A percentile compares a stretch with the other conserved stretches of the same genome.
phyloP scores from a whole-genome alignment of 92 coral and sea anemone genomes.

The Epizoanthus fatuus region DNA sequence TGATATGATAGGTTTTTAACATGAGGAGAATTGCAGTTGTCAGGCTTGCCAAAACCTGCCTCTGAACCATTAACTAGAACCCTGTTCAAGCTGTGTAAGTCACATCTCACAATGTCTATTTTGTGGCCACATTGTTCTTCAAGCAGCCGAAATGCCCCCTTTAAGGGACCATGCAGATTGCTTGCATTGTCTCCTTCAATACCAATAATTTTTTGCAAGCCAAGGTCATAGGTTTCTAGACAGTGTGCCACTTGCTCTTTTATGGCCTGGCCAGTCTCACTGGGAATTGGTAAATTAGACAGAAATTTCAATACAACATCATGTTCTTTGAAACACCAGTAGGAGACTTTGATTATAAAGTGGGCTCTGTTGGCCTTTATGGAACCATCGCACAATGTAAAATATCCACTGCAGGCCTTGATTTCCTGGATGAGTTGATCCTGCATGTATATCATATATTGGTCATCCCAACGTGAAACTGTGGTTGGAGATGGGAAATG shows the following conservation, averaged over 20 bases:
- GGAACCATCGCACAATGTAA: neutral
- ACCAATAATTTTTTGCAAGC: neutral
- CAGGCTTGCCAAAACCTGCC: conserved; percentile 2
- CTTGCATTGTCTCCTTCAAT: neutral
- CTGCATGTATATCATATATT: neutral
- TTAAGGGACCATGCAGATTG: neutral
- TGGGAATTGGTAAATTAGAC: neutral
- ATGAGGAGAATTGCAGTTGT: neutral
- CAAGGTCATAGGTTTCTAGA: neutral
- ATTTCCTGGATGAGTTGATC: neutral
- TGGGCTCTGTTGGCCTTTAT: neutral
- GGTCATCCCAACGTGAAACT: neutral
- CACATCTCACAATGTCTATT: neutral
- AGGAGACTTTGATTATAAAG: neutral
- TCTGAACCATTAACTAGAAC: conserved; percentile 1
- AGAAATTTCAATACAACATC: neutral
- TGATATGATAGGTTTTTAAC: neutral
- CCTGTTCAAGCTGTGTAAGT: neutral
- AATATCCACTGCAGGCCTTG: neutral
- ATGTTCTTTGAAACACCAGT: neutral
- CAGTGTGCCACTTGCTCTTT: neutral
- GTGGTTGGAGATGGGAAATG: neutral
- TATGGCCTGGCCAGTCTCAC: neutral
- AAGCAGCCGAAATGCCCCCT: neutral
- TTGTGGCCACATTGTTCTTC: neutral